Evolutionary conservation across 2,797 vertebrate species (phyloP).

Genomic region (Anas capensis): DNA sequence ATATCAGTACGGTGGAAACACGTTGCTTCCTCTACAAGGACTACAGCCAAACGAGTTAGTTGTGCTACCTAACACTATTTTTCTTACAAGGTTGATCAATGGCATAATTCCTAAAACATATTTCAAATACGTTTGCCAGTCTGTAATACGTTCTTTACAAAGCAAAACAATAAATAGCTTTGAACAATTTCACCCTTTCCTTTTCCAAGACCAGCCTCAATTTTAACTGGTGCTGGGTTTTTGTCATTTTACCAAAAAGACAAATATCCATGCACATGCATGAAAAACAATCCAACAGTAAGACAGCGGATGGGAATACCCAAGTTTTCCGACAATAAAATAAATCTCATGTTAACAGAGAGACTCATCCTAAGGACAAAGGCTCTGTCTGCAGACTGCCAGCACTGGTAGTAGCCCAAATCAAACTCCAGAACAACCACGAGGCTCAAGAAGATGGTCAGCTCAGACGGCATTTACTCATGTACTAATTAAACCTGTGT

Average conservation of each 20-base stretch:
- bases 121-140: neutral
- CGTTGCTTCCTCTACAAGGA: neutral
- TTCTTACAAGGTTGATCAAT: neutral
- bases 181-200: neutral
- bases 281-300: neutral
- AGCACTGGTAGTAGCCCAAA: neutral
- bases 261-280: accelerated
- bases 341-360: accelerated
- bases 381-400: neutral
- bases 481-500: accelerated
- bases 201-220: neutral
- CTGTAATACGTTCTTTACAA: neutral
- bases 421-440: neutral
- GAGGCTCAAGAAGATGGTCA: accelerated
- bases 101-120: neutral
- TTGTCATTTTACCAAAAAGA: neutral
- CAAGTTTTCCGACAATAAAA: neutral
- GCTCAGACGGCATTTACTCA: neutral
- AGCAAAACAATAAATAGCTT: neutral
- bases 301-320: neutral
- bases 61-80: neutral
- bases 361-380: neutral
- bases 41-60: neutral
- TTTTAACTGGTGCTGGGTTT: neutral
- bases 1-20: neutral